Evolutionary conservation across 2,797 vertebrate genomes (phyloP).

Genomic region (Malacoraja senta): DNA sequence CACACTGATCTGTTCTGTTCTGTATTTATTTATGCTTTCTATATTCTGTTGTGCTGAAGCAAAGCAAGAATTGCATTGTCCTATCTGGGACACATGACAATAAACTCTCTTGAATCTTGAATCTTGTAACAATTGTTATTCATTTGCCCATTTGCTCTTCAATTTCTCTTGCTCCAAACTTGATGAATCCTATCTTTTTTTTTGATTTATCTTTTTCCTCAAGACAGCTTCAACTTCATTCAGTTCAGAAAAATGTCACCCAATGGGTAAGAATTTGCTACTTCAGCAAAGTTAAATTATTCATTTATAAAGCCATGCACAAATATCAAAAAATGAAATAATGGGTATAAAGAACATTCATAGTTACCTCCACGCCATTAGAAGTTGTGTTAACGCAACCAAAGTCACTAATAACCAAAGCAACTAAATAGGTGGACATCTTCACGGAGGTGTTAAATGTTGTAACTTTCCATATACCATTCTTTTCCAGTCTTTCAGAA

Average conservation of each 20-base stretch:
- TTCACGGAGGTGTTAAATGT: constrained; percentile 57
- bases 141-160: not conserved
- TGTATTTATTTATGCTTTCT: too few species aligned
- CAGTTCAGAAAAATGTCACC: too few species aligned
- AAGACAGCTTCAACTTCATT: not conserved
- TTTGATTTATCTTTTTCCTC: not conserved
- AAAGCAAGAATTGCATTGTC: too few species aligned
- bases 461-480: constrained; percentile 60
- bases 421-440: constrained; percentile 65
- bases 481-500: constrained; percentile 53
- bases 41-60: too few species aligned
- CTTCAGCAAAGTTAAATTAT: not conserved
- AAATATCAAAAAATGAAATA: not conserved
- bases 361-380: constrained; percentile 59
- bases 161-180: not conserved
- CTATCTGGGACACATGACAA: too few species aligned
- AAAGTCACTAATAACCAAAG: constrained; percentile 60
- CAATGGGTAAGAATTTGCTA: too few species aligned
- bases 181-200: not conserved
- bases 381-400: constrained; percentile 55
- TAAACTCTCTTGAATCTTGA: too few species aligned
- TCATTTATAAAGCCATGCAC: not conserved
- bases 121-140: not conserved
- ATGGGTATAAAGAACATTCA: not conserved
- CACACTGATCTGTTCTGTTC: too few species aligned